Evolutionary conservation across 2,113 vertebrate genomes (phyloP), one percentile per base, ranked within the genome.

Genomic region (Rousettus leschenaultii): DNA sequence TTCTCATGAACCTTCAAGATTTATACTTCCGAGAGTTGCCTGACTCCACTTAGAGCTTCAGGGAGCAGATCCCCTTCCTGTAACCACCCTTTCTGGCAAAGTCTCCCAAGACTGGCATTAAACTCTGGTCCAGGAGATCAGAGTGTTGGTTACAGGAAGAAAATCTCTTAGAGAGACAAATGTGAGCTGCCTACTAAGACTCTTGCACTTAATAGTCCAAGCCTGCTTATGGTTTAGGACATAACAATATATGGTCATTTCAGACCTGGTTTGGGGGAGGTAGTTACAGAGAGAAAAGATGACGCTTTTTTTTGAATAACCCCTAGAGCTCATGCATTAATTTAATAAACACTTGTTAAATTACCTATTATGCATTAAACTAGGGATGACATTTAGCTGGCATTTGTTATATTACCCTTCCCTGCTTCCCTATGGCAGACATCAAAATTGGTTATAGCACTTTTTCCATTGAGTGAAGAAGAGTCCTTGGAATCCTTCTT

Each of bases 401-500:
- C 9, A 2, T 55, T 16, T 65, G 33, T 21, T 11, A 30, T 6
- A 33, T 30, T 48, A 0, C 18, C 14, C 19, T 80, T 21, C 22
- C 14, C 33, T 16, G 6, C 30, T 45, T 61, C 55, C 5, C 51
- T n/a, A 21, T 9, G 26, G 80, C 18, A 43, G 57, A 35, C 22
- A 28, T 38, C 21, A 53, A 65, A 22, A 74, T 3, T 7, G 30
- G 57, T n/a, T 28, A 6, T 2, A 51, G 35, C 15, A 1, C 15
- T 45, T 92, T 55, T 21, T 6, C 78, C 35, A n/a, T 0, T 0
- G 51, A 45, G 66, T 61, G 55, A 61, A 59, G 63, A 87, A 57
- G 28, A 16, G 38, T 83, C 74, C 87, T 95, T 13, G 63, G 96
- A 83, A 65, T 53, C 65, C 71, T 94, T 90, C 45, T 93, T 24